Evolutionary conservation across 2,113 vertebrate species (phyloP), one percentile per base, ranked within the genome.

Genomic region (Nothocercus nigrocapillus): DNA sequence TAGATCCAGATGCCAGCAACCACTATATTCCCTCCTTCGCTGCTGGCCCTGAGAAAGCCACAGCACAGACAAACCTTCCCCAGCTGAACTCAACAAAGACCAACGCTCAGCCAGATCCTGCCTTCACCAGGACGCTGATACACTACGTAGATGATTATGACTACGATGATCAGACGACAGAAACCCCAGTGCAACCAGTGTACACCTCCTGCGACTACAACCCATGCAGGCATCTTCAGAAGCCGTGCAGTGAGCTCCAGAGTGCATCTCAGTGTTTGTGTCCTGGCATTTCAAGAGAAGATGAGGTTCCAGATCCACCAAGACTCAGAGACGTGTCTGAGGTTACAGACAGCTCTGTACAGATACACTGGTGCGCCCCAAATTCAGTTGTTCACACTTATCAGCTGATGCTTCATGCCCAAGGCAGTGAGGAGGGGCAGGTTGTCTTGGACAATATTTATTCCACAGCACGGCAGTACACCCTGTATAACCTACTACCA

Each of bases 311-410:
- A 12, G 97, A 98, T 38, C 83, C 98, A 1, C 98, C 98, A 0
- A 97, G 49, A 40, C 90, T 98, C 36, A 90, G 77, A 40, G 95
- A 85, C 13, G 96, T 98, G 64, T 92, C 86, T 2, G 97, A 98
- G 94, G 89, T 97, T 20, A 98, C 97, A 0, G 98, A 98, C 85
- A 98, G 97, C 7, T 98, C 98, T 2, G 97, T 95, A 2, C 97
- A 98, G 11, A 85, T 98, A 38, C 96, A 47, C 83, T 98, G 98
- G 98, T 98, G 98, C 0, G 97, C 98, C n/a, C 98, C 98, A 9
- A 97, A 97, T 77, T 98, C 98, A 0, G 90, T 96, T n/a, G 98
- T 98, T 56, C 92, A 53, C 11, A 91, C 94, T 68, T 98, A 98
- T 18, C 95, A 97, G 91, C 93, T 98, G 83, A 78, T 7, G 44